These are phyloP conservation scores for Drosophila mercatorum DNA, from an alignment of 2,888 invertebrate genomes.

Conservation along the genomic window DNA sequence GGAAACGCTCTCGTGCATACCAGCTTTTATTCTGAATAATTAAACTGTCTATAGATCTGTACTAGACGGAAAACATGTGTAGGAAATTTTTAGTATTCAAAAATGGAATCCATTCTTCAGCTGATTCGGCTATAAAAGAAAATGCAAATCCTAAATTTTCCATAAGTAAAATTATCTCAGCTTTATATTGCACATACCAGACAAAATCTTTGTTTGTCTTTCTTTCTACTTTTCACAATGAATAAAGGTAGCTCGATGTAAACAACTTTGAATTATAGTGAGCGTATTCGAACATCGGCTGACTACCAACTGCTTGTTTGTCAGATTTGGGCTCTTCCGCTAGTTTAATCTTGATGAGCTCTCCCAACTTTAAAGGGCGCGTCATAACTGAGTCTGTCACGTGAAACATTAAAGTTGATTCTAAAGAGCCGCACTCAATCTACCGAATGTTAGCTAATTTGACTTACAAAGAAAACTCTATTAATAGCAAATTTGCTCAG, in stretches of 20 bases:
- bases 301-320: background rate
- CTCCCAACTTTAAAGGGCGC: slow-evolving; percentile 21
- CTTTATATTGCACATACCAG: too few species aligned
- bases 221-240: background rate
- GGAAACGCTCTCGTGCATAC: background rate
- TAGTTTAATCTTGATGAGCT: slow-evolving; percentile 26
- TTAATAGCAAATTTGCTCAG: slow-evolving; percentile 56
- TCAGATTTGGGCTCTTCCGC: slow-evolving; percentile 5
- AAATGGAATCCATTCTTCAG: background rate
- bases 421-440: slow-evolving; percentile 28
- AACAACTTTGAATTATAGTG: background rate
- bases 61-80: background rate
- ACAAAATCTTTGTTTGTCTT: too few species aligned
- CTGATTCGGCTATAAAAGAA: too few species aligned
- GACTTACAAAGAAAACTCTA: slow-evolving; percentile 33
- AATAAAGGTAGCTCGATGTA: too few species aligned
- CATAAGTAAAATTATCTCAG: too few species aligned
- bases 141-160: too few species aligned
- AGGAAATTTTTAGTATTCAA: background rate
- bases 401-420: slow-evolving; percentile 47
- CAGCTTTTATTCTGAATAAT: background rate
- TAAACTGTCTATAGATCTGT: background rate
- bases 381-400: slow-evolving; percentile 33
- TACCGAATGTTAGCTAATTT: slow-evolving; percentile 19
- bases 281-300: slow-evolving; percentile 7